Percentiles rank a stretch among this genome's conserved stretches.
Conservation (phyloP, 2,888 invertebrate species). For the Pseudoips prasinana region DNA sequence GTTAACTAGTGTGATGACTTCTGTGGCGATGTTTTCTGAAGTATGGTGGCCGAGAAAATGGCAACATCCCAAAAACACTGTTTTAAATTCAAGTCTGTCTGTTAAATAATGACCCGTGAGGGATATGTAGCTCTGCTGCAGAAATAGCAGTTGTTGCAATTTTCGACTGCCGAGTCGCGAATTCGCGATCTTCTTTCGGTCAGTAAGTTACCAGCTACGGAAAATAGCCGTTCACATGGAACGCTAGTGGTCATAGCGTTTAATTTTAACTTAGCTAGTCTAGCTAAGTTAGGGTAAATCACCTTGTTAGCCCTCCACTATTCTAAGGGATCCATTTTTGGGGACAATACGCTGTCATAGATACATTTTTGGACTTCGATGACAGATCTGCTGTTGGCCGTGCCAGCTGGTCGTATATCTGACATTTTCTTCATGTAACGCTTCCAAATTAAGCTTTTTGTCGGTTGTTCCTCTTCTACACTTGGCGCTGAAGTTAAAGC, state of each 20-base stretch:
- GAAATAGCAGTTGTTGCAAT: constrained; percentile 9
- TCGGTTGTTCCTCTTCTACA: constrained; percentile 1
- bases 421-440: constrained; percentile 9
- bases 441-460: constrained; percentile 6
- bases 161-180: constrained; percentile 10
- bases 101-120: no score
- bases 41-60: no score
- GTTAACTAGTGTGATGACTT: no score
- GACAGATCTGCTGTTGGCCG: constrained; percentile 8
- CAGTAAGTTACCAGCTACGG: constrained; percentile 11
- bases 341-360: constrained; percentile 6
- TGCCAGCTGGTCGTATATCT: constrained; percentile 11
- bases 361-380: constrained; percentile 10
- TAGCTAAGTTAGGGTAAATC: constrained; percentile 9
- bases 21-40: no score
- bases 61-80: no score
- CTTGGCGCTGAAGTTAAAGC: constrained; percentile 1
- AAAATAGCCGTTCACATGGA: constrained; percentile 15
- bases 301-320: constrained; percentile 10
- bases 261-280: constrained; percentile 8
- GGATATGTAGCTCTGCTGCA: neutral
- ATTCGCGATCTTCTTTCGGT: constrained; percentile 9
- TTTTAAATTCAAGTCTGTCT: no score
- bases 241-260: constrained; percentile 13
- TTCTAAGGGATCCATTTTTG: constrained; percentile 8